Base-by-base conservation (phyloP, 2,888 invertebrate species). In the Eustalomyia histrio region DNA sequence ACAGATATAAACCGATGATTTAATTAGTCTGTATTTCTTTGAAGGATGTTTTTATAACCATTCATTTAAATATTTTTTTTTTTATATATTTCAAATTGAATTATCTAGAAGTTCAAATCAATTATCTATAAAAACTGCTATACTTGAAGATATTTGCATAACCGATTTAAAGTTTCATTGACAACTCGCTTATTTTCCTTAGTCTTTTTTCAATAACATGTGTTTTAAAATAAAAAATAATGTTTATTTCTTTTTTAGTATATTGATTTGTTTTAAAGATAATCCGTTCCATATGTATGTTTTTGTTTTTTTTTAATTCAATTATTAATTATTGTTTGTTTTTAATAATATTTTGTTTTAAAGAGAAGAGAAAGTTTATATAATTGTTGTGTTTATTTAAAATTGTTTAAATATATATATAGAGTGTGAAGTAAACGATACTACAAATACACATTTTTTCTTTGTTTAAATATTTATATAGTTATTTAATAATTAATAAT, bases 361-460 rank as follows among this genome's bases (percentile, higher is more conserved):
- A 81, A 81, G 81, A 81, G 81, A 81, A 78, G 81, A 81, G 81
- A 81, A 67, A 81, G 69, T 78, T 81, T 78, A 80, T 80, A 80
- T 75, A 76, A 64, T 57, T 57, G 35, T 61, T 33, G 47, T 69
- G 67, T 71, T 60, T 50, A 47, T 35, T 50, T 29, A 29, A 29
- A 29, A 6, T 29, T 50, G 33, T 52, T 58, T 29, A 18, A 14
- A 52, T 60, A 16, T 73, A 55, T 71, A 29, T 39, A n/a, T 60
- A 73, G 47, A 73, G 55, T 69, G 68, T 73, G 60, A 76, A 74
- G 60, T 71, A 74, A 81, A 81, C 81, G 64, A 35, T 76, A 69
- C 76, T 76, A 64, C 76, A 73, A 73, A 39, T 64, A 73, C 60
- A 68, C 24, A 68, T 63, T 65, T 53, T 52, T 47, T n/a, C n/a